Conservation (phyloP, 2,888 invertebrate genomes). For the Lithophane leautieri region DNA sequence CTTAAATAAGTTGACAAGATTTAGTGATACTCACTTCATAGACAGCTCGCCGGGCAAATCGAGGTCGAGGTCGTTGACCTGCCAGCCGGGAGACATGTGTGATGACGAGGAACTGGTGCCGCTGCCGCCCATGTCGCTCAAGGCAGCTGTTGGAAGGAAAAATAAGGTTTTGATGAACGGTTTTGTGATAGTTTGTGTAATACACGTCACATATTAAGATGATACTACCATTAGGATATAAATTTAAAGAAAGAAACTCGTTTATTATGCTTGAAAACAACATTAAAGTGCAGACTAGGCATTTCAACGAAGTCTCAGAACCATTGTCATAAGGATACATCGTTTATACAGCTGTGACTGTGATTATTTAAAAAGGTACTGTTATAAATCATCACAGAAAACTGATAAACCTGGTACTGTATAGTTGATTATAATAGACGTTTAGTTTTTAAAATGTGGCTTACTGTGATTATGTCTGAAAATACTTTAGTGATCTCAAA, state of each 20-base stretch:
- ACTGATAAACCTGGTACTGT: no score
- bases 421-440: no score
- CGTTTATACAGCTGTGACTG: no score
- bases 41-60: slow-evolving; percentile 87
- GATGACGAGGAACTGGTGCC: slow-evolving; percentile 87
- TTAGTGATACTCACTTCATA: slow-evolving; percentile 83
- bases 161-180: neutral
- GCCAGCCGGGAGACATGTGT: slow-evolving; percentile 88
- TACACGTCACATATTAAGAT: neutral
- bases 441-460: no score
- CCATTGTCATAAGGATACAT: neutral
- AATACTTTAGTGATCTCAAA: no score
- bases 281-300: no score
- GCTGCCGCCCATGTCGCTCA: slow-evolving; percentile 87
- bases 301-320: neutral
- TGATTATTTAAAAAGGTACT: no score
- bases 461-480: no score
- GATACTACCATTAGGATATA: neutral
- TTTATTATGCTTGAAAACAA: neutral
- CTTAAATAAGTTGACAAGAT: neutral
- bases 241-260: neutral
- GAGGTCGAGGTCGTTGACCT: slow-evolving; percentile 88
- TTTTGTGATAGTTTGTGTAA: neutral
- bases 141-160: slow-evolving; percentile 75
- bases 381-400: no score